A percentile compares a stretch with the other conserved stretches of the same genome.
These are phyloP conservation scores for Drosophila setosimentum DNA, from an alignment of 2,888 invertebrate genomes.

Conservation along the genomic window DNA sequence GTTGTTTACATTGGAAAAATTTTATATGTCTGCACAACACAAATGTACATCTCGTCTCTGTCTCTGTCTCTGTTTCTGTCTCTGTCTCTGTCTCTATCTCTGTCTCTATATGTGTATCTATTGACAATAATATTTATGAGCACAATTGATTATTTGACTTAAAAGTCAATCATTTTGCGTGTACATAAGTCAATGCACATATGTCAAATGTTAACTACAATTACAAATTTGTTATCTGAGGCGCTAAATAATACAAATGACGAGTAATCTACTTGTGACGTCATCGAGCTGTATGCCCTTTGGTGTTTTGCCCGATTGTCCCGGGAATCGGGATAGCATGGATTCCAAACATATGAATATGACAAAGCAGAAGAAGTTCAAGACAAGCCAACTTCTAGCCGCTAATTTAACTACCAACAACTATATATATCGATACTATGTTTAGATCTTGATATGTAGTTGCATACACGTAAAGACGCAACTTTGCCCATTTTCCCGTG, in stretches of 20 bases:
- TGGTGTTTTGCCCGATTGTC: background rate
- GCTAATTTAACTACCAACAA: slow-evolving; percentile 51
- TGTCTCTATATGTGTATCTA: background rate
- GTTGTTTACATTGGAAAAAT: slow-evolving; percentile 23
- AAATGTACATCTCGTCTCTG: background rate
- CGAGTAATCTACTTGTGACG: slow-evolving; percentile 23
- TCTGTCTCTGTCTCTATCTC: background rate
- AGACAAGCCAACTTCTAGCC: background rate
- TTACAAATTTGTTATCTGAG: background rate
- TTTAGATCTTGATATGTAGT: background rate
- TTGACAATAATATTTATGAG: background rate
- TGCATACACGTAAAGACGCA: slow-evolving; percentile 17
- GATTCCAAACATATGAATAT: slow-evolving; percentile 1
- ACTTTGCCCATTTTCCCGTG: slow-evolving; percentile 27
- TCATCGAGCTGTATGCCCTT: slow-evolving; percentile 17
- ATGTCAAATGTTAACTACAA: background rate
- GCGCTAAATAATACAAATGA: background rate
- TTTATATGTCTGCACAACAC: background rate
- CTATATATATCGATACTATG: background rate
- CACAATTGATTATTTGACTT: background rate
- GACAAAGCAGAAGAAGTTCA: background rate
- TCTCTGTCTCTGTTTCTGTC: background rate
- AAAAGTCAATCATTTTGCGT: background rate
- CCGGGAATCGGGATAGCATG: slow-evolving; percentile 11
- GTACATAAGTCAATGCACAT: background rate